Evolutionary conservation across 2,113 vertebrate species (phyloP), one percentile per base, ranked within the genome.

Genomic region (Saimiri boliviensis): DNA sequence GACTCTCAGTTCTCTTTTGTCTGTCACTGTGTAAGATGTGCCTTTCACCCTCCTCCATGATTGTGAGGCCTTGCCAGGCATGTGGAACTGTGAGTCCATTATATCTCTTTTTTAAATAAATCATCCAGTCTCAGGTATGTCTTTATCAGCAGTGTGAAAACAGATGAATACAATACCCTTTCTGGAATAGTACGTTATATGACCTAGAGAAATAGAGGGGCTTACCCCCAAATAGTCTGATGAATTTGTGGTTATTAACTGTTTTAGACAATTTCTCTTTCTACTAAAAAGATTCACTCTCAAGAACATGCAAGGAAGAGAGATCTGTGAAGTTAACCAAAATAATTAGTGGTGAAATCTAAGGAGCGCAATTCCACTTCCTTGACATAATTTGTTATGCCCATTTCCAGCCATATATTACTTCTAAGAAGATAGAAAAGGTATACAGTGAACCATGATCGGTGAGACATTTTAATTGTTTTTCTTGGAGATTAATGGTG

Each of bases 401-500:
- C 21, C 19, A 82, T 58, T 73, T 94, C 77, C 19, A 93, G 66
- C 11, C 40, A 13, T 42, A 1, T 58, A 76, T 82, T 25, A 56
- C 10, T 47, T 52, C 45, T 89, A n/a, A 47, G 60, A 35, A 60
- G 63, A 58, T 74, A 79, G 86, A 63, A 89, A 93, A 86, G 86
- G 30, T 54, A 47, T 89, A 68, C 42, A 56, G 32, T 60, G 52
- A 71, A 25, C 68, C 37, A 52, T 92, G 56, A 68, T 14, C 79
- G 42, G 95, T 0, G 13, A 49, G 30, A 56, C n/a, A 86, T 68
- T 95, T 86, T 68, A 63, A 35, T 77, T 92, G 25, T 83, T 95
- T 77, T 95, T 94, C 35, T 87, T 54, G 89, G 68, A 88, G 88
- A 91, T 93, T 88, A 93, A 84, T 76, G 73, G 10, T 37, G 35